A percentile compares a stretch with the other conserved stretches of the same genome.
Evolutionary conservation across 2,797 vertebrate species (phyloP).

Genomic region (Caiman crocodilus): DNA sequence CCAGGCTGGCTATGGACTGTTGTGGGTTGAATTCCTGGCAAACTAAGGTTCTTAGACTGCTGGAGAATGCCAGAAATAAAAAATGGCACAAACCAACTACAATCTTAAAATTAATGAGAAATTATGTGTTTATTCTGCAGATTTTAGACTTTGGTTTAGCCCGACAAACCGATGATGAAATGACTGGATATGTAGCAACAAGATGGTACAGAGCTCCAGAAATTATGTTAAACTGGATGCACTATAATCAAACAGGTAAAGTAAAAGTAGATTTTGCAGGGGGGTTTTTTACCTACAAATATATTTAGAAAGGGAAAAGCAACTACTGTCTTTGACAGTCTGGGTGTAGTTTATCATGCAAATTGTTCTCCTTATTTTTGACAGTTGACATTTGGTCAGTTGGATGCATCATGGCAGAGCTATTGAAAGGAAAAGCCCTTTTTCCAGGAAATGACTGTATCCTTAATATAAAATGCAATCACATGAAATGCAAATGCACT

Average conservation of each 20-base stretch:
- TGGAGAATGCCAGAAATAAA: background rate
- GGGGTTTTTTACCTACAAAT: slow-evolving; percentile 1
- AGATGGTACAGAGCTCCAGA: slow-evolving; percentile 98
- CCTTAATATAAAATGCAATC: slow-evolving; percentile 81
- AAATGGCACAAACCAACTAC: background rate
- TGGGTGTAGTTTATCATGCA: background rate
- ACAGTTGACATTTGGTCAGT: slow-evolving; percentile 99
- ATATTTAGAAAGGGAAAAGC: background rate
- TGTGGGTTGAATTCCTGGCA: background rate
- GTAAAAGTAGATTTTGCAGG: background rate
- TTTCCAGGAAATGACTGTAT: slow-evolving; percentile 99
- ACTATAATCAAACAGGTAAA: slow-evolving; percentile 97
- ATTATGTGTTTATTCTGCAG: slow-evolving; percentile 75
- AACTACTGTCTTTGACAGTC: background rate
- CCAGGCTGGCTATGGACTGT: accelerated
- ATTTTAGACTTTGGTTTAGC: slow-evolving; percentile 98
- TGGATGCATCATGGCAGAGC: slow-evolving; percentile 98
- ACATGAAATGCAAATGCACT: background rate
- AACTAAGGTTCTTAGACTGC: background rate
- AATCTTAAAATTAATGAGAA: background rate
- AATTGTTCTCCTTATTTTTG: background rate
- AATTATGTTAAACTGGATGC: slow-evolving; percentile 99
- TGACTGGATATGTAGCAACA: slow-evolving; percentile 98
- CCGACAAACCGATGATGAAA: slow-evolving; percentile 96
- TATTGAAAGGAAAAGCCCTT: slow-evolving; percentile 96